These are phyloP conservation scores for Rhynchomys soricoides DNA, from an alignment of 2,113 vertebrate genomes.

Conservation along the genomic window DNA sequence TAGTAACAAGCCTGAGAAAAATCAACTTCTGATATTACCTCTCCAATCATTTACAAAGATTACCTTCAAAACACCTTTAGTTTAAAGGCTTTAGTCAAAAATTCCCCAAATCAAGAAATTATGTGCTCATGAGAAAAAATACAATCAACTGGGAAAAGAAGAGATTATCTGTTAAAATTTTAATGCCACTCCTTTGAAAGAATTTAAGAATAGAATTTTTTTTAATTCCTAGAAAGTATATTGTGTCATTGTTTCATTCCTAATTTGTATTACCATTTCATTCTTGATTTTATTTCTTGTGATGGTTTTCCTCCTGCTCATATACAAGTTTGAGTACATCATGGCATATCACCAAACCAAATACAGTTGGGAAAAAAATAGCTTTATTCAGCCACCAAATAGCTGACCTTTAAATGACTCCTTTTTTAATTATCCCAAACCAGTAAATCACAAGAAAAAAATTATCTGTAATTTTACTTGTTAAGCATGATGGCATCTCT, in stretches of 20 bases:
- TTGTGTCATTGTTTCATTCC: background rate
- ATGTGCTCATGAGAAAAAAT: background rate
- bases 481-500: background rate
- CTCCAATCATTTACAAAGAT: slow-evolving; percentile 1
- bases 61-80: background rate
- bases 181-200: background rate
- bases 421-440: slow-evolving; percentile 19
- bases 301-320: background rate
- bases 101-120: background rate
- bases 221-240: background rate
- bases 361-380: background rate
- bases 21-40: background rate
- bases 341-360: background rate
- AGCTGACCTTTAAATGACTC: background rate
- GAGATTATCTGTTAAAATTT: background rate
- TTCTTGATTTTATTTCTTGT: slow-evolving; percentile 21
- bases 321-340: background rate
- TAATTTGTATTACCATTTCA: background rate
- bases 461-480: background rate
- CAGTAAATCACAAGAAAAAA: background rate
- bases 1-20: background rate
- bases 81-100: background rate
- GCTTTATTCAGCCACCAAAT: slow-evolving; percentile 1
- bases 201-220: background rate
- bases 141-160: background rate